Percentiles rank a stretch among this genome's conserved stretches.
phyloP scores from a whole-genome alignment of 2,888 invertebrate species.

The Ectemnius continuus region DNA sequence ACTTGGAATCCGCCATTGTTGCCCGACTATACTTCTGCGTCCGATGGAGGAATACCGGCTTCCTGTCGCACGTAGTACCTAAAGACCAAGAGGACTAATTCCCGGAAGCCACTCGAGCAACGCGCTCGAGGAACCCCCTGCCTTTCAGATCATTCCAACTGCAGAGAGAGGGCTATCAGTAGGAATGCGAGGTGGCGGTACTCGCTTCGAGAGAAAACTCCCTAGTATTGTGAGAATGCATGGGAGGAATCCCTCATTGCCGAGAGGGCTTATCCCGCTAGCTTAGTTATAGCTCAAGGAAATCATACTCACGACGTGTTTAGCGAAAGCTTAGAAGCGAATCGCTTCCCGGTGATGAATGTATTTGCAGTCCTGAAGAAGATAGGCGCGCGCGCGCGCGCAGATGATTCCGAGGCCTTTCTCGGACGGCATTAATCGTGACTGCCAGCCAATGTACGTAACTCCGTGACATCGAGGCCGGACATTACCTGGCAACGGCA shows the following conservation, averaged over 20 bases:
- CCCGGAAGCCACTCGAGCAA: conserved; percentile 50
- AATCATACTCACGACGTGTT: too few species aligned
- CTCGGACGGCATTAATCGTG: neutral
- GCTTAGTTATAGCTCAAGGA: too few species aligned
- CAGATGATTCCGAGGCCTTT: too few species aligned
- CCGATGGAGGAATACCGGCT: conserved; percentile 51
- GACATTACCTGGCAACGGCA: neutral
- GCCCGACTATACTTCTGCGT: conserved; percentile 52
- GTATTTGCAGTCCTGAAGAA: too few species aligned
- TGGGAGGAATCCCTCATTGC: too few species aligned
- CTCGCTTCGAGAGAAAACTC: too few species aligned
- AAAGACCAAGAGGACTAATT: conserved; percentile 56
- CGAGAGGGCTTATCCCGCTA: too few species aligned
- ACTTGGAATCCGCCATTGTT: conserved; percentile 67
- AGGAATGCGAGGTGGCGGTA: too few species aligned
- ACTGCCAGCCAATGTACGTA: conserved; percentile 17
- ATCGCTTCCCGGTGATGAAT: too few species aligned
- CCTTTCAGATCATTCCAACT: conserved; percentile 27
- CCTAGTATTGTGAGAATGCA: too few species aligned
- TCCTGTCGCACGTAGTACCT: conserved; percentile 52
- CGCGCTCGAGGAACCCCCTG: conserved; percentile 36
- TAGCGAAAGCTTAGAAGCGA: too few species aligned
- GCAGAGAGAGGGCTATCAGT: conserved; percentile 14
- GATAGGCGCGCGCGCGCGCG: too few species aligned
- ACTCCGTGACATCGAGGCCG: neutral